A percentile compares a stretch with the other conserved stretches of the same genome.
phyloP scores from a whole-genome alignment of 2,888 invertebrate genomes.

The Archips xylosteana region DNA sequence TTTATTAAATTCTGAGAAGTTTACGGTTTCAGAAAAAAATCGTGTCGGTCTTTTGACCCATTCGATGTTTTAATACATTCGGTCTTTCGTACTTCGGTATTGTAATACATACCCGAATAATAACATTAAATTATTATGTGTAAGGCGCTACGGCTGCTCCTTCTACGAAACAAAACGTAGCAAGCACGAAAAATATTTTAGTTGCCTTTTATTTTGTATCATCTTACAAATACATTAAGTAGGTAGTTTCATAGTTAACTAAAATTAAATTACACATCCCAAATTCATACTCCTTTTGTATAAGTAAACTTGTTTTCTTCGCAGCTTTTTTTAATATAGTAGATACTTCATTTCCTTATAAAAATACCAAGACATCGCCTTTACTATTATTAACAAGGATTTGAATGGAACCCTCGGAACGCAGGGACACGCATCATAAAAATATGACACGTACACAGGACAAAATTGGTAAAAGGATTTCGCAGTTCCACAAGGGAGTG shows the following conservation, averaged over 20 bases:
- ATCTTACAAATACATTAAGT: too few species aligned
- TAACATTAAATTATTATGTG: too few species aligned
- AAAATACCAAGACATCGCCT: background rate
- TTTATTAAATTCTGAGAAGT: too few species aligned
- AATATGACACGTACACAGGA: conserved; percentile 24
- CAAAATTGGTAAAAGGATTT: conserved; percentile 36
- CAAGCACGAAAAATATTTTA: too few species aligned
- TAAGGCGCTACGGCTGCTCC: too few species aligned
- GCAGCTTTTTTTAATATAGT: background rate
- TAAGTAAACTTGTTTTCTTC: background rate
- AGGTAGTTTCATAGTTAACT: background rate
- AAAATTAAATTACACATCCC: background rate
- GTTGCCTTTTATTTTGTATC: too few species aligned
- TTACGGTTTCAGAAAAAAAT: too few species aligned
- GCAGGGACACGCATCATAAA: conserved; percentile 22
- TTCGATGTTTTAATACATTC: too few species aligned
- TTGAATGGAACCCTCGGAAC: conserved; percentile 8
- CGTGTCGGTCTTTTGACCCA: too few species aligned
- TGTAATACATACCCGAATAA: too few species aligned
- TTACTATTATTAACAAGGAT: conserved; percentile 6
- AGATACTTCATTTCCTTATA: background rate
- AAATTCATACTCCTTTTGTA: background rate
- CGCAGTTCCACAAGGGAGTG: background rate
- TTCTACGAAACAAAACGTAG: too few species aligned
- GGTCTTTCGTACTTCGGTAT: too few species aligned